Base-by-base conservation (phyloP, 2,797 vertebrate species). In the Pteronotus mesoamericanus region DNA sequence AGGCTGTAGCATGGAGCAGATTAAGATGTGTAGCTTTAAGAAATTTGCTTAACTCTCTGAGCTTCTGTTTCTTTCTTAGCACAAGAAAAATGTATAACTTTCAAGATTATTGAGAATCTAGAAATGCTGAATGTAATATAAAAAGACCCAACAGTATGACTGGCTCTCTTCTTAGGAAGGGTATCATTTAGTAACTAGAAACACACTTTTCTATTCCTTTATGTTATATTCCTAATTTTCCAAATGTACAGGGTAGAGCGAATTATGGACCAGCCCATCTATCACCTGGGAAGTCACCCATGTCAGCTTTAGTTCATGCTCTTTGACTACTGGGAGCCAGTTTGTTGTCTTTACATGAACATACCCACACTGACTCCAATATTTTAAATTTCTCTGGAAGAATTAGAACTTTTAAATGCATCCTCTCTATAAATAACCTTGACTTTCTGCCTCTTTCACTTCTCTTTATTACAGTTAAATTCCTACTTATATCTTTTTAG, bases 381-480 rank as follows among this genome's bases (percentile, higher is more conserved):
- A 84, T 75, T 84, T 75, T 68, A 68, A 89, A 79, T 86, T 89
- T 19, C 84, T 92, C 21, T 83, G 42, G 21, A 77, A 92, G 29
- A 87, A 91, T 48, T 78, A 29, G 37, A 84, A 21, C 44, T 71
- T 87, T 91, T 18, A 71, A 86, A 89, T 69, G 22, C 84, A 24
- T 89, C 1, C 29, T 92, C 2, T 92, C 32, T 71, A 32, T 9
- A 92, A 57, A 42, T 68, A 91, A 19, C 6, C 8, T 79, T 5
- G 6, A 69, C 68, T 92, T 92, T 21, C 53, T 83, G 68, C 87
- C 14, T 95, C 37, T 91, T 93, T 95, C n/a, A 51, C 42, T 83
- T 92, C 24, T 87, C n/a, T 79, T 84, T 88, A 59, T 64, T 46
- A 42, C 37, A 72, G 18, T 80, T 91, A 12, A 88, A 92, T 72